Evolutionary conservation across 2,113 vertebrate species (phyloP).

Genomic region (Eolophus roseicapilla): DNA sequence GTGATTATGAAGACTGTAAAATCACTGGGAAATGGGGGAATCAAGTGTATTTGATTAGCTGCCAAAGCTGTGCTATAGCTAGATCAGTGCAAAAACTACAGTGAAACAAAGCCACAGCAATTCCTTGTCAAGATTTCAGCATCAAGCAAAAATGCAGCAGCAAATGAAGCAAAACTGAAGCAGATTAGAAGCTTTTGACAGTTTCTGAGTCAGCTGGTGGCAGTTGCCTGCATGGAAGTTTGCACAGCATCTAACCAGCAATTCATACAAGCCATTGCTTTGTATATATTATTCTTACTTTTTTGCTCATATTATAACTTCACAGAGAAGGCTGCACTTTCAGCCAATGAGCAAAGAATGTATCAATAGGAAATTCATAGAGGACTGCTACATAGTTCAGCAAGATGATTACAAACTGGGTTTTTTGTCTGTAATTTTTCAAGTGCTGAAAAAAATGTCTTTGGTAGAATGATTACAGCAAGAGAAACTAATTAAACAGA

Average conservation of each 20-base stretch:
- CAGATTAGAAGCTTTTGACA: slow-evolving; percentile 3
- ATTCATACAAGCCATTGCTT: neutral
- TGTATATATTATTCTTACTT: neutral
- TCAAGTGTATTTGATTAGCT: neutral
- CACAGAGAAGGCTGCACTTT: neutral
- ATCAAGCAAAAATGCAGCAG: neutral
- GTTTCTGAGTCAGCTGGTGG: slow-evolving; percentile 30
- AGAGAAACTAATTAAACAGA: slow-evolving; percentile 44
- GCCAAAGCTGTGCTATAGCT: neutral
- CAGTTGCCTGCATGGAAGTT: neutral
- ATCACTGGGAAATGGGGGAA: neutral
- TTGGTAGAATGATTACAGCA: neutral
- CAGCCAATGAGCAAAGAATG: neutral
- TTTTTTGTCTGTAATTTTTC: slow-evolving; percentile 6
- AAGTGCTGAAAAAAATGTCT: slow-evolving; percentile 4
- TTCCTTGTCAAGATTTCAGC: slow-evolving; percentile 23
- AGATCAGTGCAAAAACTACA: slow-evolving; percentile 11
- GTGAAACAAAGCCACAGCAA: slow-evolving; percentile 38
- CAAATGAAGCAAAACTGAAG: slow-evolving; percentile 19
- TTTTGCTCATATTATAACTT: neutral
- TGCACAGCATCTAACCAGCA: neutral
- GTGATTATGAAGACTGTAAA: neutral
- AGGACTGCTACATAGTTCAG: neutral
- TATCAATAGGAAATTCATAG: slow-evolving; percentile 7
- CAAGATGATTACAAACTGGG: slow-evolving; percentile 7